Evolutionary conservation across 2,888 invertebrate genomes (phyloP).

Genomic region (Alviniconcha strummeri): DNA sequence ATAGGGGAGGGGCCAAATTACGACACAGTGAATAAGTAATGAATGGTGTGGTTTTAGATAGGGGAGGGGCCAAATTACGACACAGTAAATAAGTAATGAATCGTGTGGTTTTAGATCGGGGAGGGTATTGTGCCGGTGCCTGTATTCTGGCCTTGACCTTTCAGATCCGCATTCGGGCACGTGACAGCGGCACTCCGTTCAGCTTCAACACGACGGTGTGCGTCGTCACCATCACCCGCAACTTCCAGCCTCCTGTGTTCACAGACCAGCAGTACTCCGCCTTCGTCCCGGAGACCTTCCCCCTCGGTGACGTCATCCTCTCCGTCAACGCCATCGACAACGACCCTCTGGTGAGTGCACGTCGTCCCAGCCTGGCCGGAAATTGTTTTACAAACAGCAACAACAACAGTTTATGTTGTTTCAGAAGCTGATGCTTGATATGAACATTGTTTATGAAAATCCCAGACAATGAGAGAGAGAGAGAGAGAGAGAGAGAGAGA

Average conservation of each 20-base stretch:
- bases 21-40: too few relatives aligned
- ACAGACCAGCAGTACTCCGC: constrained; percentile 39
- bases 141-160: constrained; percentile 10
- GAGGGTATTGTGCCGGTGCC: too few relatives aligned
- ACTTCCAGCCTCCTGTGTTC: constrained; percentile 60
- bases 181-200: constrained; percentile 61
- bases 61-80: too few relatives aligned
- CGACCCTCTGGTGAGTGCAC: constrained; percentile 54
- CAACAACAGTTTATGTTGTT: not conserved
- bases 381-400: not conserved
- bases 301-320: constrained; percentile 56
- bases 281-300: constrained; percentile 52
- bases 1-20: too few relatives aligned
- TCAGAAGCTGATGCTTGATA: not conserved
- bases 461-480: too few relatives aligned
- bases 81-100: too few relatives aligned
- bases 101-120: too few relatives aligned
- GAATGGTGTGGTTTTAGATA: too few relatives aligned
- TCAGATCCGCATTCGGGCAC: constrained; percentile 63
- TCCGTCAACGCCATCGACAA: constrained; percentile 59
- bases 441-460: not conserved
- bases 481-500: too few relatives aligned
- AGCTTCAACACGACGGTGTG: constrained; percentile 51
- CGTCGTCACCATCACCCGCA: constrained; percentile 56
- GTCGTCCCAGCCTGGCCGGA: not conserved